phyloP scores from a whole-genome alignment of 2,113 vertebrate genomes.

The Passer domesticus region DNA sequence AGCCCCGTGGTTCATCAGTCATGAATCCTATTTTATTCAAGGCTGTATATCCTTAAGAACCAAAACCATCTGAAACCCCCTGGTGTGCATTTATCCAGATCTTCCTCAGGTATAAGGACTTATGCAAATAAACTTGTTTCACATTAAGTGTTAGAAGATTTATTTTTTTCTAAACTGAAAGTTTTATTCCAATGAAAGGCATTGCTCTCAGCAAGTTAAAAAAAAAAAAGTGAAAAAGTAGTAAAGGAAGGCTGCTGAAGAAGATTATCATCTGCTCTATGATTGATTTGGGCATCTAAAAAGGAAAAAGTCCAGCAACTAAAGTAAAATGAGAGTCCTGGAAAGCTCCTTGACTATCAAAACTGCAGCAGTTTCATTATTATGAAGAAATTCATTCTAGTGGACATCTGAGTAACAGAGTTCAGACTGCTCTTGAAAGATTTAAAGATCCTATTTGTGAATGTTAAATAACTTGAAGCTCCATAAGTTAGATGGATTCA shows the following conservation, averaged over 20 bases:
- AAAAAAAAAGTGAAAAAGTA: background rate
- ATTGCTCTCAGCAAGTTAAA: background rate
- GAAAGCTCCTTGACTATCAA: background rate
- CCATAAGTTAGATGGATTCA: background rate
- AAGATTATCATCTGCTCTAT: background rate
- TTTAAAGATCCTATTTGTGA: background rate
- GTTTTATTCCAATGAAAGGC: background rate
- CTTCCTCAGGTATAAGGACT: background rate
- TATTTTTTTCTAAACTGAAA: background rate
- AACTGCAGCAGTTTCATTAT: background rate
- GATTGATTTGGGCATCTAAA: background rate
- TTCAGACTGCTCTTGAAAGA: background rate
- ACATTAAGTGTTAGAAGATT: background rate
- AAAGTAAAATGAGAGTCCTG: background rate
- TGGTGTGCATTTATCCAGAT: background rate
- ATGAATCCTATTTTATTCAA: background rate
- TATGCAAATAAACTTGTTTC: background rate
- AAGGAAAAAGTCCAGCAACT: background rate
- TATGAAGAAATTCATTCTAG: background rate
- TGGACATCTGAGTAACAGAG: background rate
- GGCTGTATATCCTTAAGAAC: background rate
- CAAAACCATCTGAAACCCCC: background rate
- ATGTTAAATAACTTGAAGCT: background rate
- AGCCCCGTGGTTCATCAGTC: background rate
- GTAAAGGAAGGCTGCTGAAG: background rate